A percentile compares a stretch with the other conserved stretches of the same genome.
phyloP scores from a whole-genome alignment of 2,797 vertebrate species.

The Cyclura pinguis region DNA sequence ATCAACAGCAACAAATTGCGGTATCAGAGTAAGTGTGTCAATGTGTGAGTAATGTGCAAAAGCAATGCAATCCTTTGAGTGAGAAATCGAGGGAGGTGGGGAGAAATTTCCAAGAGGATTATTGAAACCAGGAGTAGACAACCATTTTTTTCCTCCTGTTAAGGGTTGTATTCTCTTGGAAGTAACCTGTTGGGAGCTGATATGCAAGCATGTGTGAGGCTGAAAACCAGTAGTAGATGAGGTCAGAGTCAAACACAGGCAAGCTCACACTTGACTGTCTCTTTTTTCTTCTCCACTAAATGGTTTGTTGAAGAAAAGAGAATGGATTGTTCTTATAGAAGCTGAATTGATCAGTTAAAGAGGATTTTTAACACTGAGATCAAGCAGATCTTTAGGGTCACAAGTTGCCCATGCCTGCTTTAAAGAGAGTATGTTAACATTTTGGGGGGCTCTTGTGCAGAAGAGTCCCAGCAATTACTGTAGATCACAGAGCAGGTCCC shows the following conservation, averaged over 20 bases:
- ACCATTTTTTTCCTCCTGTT: not conserved
- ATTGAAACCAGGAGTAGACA: not conserved
- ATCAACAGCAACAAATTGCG: too few relatives aligned
- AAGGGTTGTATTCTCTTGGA: not conserved
- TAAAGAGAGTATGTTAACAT: not conserved
- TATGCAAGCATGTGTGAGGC: not conserved
- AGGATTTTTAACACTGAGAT: not conserved
- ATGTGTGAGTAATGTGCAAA: too few relatives aligned
- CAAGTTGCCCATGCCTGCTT: not conserved
- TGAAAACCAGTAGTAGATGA: not conserved
- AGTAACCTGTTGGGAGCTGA: not conserved
- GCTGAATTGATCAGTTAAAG: not conserved
- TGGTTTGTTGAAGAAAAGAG: not conserved
- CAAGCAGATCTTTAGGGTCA: not conserved
- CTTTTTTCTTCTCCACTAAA: not conserved
- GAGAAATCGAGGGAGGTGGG: too few relatives aligned
- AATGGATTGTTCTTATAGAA: not conserved
- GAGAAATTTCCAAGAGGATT: not conserved
- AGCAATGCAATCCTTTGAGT: too few relatives aligned
- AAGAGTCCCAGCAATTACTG: not conserved
- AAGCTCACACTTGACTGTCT: not conserved
- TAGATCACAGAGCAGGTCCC: not conserved
- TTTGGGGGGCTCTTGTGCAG: not conserved
- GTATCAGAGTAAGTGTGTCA: not conserved
- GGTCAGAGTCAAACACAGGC: not conserved